Percentiles rank a stretch among this genome's conserved stretches.
phyloP scores from a whole-genome alignment of 1,140 invertebrate genomes.

The Aphelenchoides fujianensis region DNA sequence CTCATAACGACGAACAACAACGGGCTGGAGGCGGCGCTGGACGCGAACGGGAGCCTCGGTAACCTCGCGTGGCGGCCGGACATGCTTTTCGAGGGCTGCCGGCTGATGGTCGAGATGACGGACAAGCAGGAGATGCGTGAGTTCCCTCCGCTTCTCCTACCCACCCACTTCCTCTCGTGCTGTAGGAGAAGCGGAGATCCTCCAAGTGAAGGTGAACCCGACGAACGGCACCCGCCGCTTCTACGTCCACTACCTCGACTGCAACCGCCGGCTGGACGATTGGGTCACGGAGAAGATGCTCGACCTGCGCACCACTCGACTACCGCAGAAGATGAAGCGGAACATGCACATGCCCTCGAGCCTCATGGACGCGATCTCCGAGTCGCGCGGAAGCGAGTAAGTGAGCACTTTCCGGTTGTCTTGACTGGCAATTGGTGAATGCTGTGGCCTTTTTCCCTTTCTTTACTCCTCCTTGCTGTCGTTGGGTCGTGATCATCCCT shows the following conservation, averaged over 20 bases:
- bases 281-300: constrained; percentile 42
- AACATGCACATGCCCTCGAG: neutral
- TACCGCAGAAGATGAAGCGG: constrained; percentile 9
- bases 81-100: constrained; percentile 41
- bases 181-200: constrained; percentile 48
- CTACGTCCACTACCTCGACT: constrained; percentile 51
- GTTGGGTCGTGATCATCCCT: no score
- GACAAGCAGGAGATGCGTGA: constrained; percentile 28
- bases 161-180: neutral
- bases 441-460: no score
- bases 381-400: neutral
- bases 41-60: neutral
- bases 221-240: constrained; percentile 23
- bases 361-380: neutral
- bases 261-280: constrained; percentile 48
- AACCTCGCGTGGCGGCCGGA: constrained; percentile 26
- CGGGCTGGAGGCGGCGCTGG: neutral
- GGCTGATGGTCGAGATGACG: constrained; percentile 41
- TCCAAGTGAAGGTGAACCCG: constrained; percentile 28
- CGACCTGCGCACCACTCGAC: constrained; percentile 18
- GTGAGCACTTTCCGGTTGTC: no score
- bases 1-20: neutral
- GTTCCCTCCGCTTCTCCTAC: neutral
- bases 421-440: no score
- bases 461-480: no score